phyloP scores from a whole-genome alignment of 1,140 invertebrate species.

The Camponotus vicinus region DNA sequence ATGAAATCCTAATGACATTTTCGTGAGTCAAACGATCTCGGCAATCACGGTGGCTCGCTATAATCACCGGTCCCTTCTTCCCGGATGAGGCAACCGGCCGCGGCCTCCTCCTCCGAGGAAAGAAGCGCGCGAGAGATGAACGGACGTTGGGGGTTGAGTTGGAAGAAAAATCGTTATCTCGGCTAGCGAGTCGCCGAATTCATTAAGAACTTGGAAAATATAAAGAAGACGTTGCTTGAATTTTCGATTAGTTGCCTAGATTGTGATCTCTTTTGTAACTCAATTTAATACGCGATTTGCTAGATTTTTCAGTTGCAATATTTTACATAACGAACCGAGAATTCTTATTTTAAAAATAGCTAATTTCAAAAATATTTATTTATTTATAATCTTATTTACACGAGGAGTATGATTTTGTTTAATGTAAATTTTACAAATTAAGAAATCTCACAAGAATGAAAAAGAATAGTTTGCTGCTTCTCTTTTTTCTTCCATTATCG shows the following conservation, averaged over 20 bases:
- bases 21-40: constrained; percentile 80
- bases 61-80: constrained; percentile 77
- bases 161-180: constrained; percentile 66
- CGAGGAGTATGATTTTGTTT: constrained; percentile 2
- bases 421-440: not conserved
- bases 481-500: not conserved
- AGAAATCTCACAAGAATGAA: not conserved
- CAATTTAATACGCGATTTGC: not conserved
- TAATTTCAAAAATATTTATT: constrained; percentile 30
- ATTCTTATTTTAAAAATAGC: constrained; percentile 6
- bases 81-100: constrained; percentile 77
- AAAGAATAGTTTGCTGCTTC: constrained; percentile 24
- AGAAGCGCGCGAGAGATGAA: constrained; percentile 36
- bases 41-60: constrained; percentile 76
- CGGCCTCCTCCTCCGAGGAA: constrained; percentile 67
- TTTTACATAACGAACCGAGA: not conserved
- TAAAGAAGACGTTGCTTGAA: not conserved
- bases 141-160: constrained; percentile 23
- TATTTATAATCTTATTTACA: constrained; percentile 18
- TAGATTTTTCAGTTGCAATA: constrained; percentile 10
- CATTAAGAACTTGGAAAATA: constrained; percentile 43
- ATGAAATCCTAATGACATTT: constrained; percentile 84
- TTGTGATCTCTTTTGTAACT: constrained; percentile 5
- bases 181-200: constrained; percentile 42
- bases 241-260: not conserved